Percentiles rank a stretch among this genome's conserved stretches.
Conservation (phyloP, 2,888 invertebrate genomes). For the Aricia artaxerxes region DNA sequence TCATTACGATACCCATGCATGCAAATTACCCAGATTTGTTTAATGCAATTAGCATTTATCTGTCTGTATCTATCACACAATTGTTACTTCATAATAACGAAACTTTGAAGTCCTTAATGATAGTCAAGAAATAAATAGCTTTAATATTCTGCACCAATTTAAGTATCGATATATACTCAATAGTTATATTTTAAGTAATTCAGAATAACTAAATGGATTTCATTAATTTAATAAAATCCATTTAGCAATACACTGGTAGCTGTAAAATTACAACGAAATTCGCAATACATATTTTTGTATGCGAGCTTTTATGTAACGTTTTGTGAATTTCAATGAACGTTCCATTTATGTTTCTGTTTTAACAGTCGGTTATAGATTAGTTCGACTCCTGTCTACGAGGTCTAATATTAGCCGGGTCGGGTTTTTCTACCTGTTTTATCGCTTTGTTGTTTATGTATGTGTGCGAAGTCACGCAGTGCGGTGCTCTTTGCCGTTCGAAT, state of each 20-base stretch:
- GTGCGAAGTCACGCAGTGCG: constrained; percentile 63
- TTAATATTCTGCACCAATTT: too few relatives aligned
- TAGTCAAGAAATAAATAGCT: too few relatives aligned
- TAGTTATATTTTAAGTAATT: too few relatives aligned
- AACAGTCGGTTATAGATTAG: constrained; percentile 30
- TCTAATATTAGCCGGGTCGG: constrained; percentile 56
- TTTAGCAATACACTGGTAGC: too few relatives aligned
- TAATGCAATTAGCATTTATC: neutral
- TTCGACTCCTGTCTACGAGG: constrained; percentile 55
- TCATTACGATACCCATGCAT: neutral
- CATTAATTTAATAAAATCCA: too few relatives aligned
- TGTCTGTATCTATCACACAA: neutral
- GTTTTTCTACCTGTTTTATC: constrained; percentile 64
- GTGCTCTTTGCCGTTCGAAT: constrained; percentile 59
- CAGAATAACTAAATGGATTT: too few relatives aligned
- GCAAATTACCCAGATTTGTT: neutral
- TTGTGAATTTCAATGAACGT: neutral
- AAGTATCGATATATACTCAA: too few relatives aligned
- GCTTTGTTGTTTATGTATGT: constrained; percentile 66
- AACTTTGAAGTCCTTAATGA: too few relatives aligned
- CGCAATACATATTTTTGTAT: neutral
- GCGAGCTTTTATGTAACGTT: neutral
- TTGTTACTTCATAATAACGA: neutral
- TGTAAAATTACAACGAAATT: too few relatives aligned
- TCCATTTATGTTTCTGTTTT: neutral